A percentile compares a stretch with the other conserved stretches of the same genome.
phyloP scores from a whole-genome alignment of 2,888 invertebrate species.

The Agriopis marginaria region DNA sequence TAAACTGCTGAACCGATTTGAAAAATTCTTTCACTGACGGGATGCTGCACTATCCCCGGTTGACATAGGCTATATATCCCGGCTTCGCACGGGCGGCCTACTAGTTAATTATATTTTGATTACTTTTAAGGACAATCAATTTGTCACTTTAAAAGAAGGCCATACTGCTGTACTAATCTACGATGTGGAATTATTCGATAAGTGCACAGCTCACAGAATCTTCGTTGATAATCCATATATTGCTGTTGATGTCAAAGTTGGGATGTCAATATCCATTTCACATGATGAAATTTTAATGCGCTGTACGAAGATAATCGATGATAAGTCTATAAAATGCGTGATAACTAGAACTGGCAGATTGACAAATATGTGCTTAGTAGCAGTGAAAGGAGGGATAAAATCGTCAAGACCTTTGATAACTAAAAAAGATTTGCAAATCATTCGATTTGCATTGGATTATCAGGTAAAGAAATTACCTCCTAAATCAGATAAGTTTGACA shows the following conservation, averaged over 20 bases:
- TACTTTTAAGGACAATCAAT: conserved; percentile 44
- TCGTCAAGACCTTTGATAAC: conserved; percentile 49
- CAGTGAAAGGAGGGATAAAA: conserved; percentile 48
- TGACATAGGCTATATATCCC: too few relatives aligned
- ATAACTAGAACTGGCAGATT: conserved; percentile 58
- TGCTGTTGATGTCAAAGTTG: conserved; percentile 51
- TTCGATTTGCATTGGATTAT: conserved; percentile 59
- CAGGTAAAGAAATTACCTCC: conserved; percentile 50
- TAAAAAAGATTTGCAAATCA: conserved; percentile 54
- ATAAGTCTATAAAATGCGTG: conserved; percentile 49
- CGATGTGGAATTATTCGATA: conserved; percentile 49
- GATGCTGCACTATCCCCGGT: too few relatives aligned
- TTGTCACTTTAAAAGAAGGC: conserved; percentile 45
- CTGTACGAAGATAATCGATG: conserved; percentile 48
- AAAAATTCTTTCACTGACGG: too few relatives aligned
- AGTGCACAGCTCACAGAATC: conserved; percentile 55
- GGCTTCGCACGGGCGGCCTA: too few relatives aligned
- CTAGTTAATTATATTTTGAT: not conserved
- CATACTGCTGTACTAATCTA: conserved; percentile 50
- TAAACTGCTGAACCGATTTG: too few relatives aligned
- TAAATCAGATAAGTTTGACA: too few relatives aligned
- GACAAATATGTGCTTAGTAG: conserved; percentile 48
- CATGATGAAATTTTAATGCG: conserved; percentile 55
- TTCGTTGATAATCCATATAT: conserved; percentile 60
- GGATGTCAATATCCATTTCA: conserved; percentile 54